Conservation (phyloP, 2,113 vertebrate species). For the Corythornis cristatus region DNA sequence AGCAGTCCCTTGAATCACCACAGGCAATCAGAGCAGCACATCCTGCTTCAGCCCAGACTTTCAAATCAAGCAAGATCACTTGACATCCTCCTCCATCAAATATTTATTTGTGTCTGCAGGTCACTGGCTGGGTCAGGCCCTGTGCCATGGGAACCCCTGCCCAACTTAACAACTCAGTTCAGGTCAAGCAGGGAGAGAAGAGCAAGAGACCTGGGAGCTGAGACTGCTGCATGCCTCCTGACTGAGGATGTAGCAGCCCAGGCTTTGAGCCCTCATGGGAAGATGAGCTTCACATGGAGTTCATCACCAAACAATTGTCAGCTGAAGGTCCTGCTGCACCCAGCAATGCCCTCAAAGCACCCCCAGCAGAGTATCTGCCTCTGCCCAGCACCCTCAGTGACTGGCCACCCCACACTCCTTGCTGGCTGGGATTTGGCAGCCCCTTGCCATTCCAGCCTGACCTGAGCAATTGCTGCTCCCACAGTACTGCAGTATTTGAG, state of each 20-base stretch:
- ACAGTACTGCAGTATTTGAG: fast-evolving
- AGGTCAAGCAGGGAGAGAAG: not conserved
- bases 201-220: not conserved
- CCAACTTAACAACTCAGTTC: not conserved
- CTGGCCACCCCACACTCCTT: fast-evolving
- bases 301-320: not conserved
- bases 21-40: not conserved
- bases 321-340: not conserved
- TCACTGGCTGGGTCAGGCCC: not conserved
- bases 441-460: not conserved
- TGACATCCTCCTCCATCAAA: not conserved
- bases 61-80: not conserved
- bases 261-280: not conserved
- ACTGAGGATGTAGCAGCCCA: fast-evolving
- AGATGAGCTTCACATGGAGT: not conserved
- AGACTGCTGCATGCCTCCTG: not conserved
- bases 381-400: not conserved
- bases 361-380: not conserved
- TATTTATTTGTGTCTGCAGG: not conserved
- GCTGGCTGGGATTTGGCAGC: not conserved
- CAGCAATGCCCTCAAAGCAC: fast-evolving
- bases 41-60: not conserved
- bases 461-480: not conserved
- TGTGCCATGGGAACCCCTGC: fast-evolving
- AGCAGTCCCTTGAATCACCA: not conserved